phyloP scores from a whole-genome alignment of 2,888 invertebrate species.

The Mesodorylaimus sp. region DNA sequence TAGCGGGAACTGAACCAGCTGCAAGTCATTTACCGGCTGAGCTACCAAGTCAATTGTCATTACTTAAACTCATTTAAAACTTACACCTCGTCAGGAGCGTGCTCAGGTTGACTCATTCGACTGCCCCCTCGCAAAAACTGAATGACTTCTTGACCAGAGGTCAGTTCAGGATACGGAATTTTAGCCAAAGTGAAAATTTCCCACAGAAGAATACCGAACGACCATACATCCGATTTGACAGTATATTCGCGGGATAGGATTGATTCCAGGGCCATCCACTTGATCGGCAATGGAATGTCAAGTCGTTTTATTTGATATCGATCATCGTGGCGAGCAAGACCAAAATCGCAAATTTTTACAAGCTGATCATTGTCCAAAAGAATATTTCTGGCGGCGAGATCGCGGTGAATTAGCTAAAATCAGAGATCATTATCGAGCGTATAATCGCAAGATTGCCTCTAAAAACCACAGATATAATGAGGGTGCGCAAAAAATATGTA shows the following conservation, averaged over 20 bases:
- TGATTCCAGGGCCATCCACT: slow-evolving; percentile 13
- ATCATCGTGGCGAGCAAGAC: slow-evolving; percentile 67
- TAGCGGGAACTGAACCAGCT: too few species aligned
- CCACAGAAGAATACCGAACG: slow-evolving; percentile 84
- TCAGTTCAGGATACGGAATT: slow-evolving; percentile 84
- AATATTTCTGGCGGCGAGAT: slow-evolving; percentile 85
- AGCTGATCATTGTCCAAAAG: slow-evolving; percentile 76
- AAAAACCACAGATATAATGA: too few species aligned
- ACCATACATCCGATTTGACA: slow-evolving; percentile 44
- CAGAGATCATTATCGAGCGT: too few species aligned
- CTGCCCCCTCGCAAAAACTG: slow-evolving; percentile 70
- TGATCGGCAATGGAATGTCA: slow-evolving; percentile 12
- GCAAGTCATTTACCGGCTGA: too few species aligned
- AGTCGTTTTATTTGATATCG: slow-evolving; percentile 11
- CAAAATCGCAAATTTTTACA: slow-evolving; percentile 91
- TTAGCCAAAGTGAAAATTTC: slow-evolving; percentile 93
- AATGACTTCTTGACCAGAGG: slow-evolving; percentile 68
- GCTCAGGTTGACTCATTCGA: slow-evolving; percentile 80
- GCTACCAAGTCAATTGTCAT: too few species aligned
- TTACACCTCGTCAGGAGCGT: slow-evolving; percentile 76
- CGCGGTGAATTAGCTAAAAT: slow-evolving; percentile 72
- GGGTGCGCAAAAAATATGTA: too few species aligned
- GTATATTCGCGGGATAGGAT: slow-evolving; percentile 11
- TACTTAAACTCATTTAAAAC: too few species aligned
- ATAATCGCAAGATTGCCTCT: too few species aligned